Evolutionary conservation across 2,888 invertebrate genomes (phyloP), one percentile per base, ranked within the genome.

Genomic region (Atherix ibis): DNA sequence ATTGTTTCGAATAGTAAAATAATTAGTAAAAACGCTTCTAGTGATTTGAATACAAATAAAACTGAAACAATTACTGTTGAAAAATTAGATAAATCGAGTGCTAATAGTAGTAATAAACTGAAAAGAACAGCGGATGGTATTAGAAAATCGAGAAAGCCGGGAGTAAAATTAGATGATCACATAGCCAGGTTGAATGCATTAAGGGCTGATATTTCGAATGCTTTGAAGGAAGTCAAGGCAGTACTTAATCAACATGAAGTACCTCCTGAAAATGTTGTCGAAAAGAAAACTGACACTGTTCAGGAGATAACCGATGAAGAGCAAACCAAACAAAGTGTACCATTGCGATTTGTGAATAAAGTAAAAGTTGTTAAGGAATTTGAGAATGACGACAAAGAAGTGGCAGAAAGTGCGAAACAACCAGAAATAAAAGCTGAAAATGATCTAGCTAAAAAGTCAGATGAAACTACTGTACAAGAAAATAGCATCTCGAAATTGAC

Each of bases 181-280:
- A 48, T 58, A 4, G 54, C 49, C 28, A 49, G 58, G 3, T 42
- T 59, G 12, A 59, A 53, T 43, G 53, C 52, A 33, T 42, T 59
- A 2, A 52, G 53, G 17, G 59, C 53, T 1, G 55, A 56, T 33
- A 59, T 59, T 27, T 50, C 59, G 4, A 58, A 49, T 2, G 54
- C 57, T 0, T 43, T 59, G 4, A 57, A 48, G 25, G 60, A 59
- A 38, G 58, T 59, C 2, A 59, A 59, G 36, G 52, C 51, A 6
- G 59, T 59, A 9, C 42, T 59, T 4, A 54, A 52, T 37, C 53
- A 59, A 34, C 34, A 41, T 29, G 35, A 17, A 17, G 12, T 17
- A 10, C 6, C 12, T 4, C 4, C 12, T 14, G 31, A 22, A 13
- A 13, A 17, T n/a, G 17, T 12, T 9, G 18, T 6, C 5, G n/a